phyloP scores from a whole-genome alignment of 2,888 invertebrate species.

The Acanthosepion lycidas region DNA sequence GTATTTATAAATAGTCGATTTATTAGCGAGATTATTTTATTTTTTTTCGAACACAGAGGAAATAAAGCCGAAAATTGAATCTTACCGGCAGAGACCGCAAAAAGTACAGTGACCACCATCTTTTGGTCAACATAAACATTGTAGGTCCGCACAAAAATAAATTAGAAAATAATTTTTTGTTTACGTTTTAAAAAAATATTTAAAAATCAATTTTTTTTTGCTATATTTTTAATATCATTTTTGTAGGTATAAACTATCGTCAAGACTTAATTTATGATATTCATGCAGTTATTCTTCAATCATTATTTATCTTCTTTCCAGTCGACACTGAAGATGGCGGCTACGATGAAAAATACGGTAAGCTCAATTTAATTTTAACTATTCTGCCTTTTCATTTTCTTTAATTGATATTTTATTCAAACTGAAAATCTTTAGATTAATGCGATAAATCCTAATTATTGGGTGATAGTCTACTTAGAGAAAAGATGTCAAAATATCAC shows the following conservation, averaged over 20 bases:
- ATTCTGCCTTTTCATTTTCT: neutral
- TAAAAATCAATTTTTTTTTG: neutral
- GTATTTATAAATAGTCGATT: conserved; percentile 53
- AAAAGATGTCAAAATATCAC: neutral
- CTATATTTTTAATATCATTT: neutral
- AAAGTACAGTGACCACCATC: conserved; percentile 58
- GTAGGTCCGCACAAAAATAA: conserved; percentile 50
- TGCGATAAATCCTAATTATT: neutral
- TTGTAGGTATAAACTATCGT: neutral
- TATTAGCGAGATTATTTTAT: neutral
- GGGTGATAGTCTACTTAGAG: neutral
- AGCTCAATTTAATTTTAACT: neutral
- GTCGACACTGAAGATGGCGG: conserved; percentile 46
- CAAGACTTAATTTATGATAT: neutral
- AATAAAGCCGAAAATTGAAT: neutral
- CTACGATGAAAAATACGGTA: conserved; percentile 48
- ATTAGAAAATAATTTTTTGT: neutral
- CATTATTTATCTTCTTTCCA: neutral
- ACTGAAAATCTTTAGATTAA: neutral
- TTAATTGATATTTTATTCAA: neutral
- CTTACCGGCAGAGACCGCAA: conserved; percentile 37
- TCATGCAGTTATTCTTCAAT: neutral
- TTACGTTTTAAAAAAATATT: neutral
- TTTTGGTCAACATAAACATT: conserved; percentile 54
- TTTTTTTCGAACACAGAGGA: neutral